phyloP scores from a whole-genome alignment of 2,888 invertebrate species.

The Tinea trinotella region DNA sequence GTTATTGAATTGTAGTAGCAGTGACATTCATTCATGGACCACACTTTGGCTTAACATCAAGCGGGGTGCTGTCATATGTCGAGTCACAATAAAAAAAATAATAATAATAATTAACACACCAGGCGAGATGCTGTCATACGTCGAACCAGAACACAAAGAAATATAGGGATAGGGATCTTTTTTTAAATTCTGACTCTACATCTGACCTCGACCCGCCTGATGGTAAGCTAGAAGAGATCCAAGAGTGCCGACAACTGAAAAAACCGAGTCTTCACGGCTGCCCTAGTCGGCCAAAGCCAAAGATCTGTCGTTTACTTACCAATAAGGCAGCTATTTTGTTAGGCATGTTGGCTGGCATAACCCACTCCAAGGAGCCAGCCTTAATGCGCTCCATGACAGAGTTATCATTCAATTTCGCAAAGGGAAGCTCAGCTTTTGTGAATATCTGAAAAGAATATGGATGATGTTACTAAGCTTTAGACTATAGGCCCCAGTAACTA shows the following conservation, averaged over 20 bases:
- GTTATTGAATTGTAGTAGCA: too few species aligned
- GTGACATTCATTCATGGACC: too few species aligned
- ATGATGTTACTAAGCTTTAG: background rate
- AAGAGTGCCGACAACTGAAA: too few species aligned
- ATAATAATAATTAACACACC: too few species aligned
- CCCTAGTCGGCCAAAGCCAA: too few species aligned
- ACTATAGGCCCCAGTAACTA: background rate
- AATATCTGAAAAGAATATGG: conserved; percentile 43
- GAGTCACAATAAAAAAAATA: background rate
- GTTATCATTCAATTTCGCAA: conserved; percentile 81
- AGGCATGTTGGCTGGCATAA: conserved; percentile 75
- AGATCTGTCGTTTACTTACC: conserved; percentile 43
- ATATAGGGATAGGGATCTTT: background rate
- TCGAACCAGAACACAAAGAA: too few species aligned
- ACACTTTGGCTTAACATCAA: too few species aligned
- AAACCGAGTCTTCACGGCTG: too few species aligned
- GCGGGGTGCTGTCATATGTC: too few species aligned
- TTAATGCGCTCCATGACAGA: conserved; percentile 78
- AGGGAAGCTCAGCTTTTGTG: conserved; percentile 62
- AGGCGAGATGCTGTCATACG: too few species aligned
- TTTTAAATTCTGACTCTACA: background rate
- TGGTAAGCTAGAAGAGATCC: too few species aligned
- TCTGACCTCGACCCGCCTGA: too few species aligned
- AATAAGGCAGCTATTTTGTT: conserved; percentile 60
- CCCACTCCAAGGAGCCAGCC: conserved; percentile 78